Evolutionary conservation across 2,113 vertebrate genomes (phyloP).

Genomic region (Muscicapa adusta): DNA sequence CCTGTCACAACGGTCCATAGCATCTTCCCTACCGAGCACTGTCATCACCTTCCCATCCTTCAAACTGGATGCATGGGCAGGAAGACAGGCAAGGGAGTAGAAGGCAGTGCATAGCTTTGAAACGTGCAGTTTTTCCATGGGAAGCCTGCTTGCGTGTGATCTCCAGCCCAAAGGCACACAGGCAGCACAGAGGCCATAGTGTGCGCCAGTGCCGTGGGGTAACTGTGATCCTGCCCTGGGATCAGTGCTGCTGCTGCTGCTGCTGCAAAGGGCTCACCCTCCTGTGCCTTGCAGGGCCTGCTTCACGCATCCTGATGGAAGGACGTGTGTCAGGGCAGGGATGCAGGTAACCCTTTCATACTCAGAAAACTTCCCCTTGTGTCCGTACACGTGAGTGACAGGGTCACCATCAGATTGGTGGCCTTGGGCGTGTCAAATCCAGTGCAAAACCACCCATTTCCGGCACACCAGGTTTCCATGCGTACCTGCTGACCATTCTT

Average conservation of each 20-base stretch:
- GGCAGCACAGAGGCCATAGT: accelerated
- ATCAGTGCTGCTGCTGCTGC: not conserved
- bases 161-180: not conserved
- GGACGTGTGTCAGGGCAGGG: accelerated
- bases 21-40: accelerated
- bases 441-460: accelerated
- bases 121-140: accelerated
- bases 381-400: not conserved
- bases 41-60: not conserved
- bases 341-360: not conserved
- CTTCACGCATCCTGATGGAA: not conserved
- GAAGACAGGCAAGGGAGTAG: not conserved
- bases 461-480: accelerated
- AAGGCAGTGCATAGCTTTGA: not conserved
- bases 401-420: accelerated
- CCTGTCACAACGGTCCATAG: not conserved
- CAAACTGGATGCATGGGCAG: not conserved
- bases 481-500: not conserved
- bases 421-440: not conserved
- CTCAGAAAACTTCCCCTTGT: accelerated
- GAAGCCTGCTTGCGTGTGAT: accelerated
- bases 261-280: not conserved
- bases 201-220: accelerated
- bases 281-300: not conserved
- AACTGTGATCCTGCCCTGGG: not conserved